Evolutionary conservation across 2,797 vertebrate genomes (phyloP).

Genomic region (Psittacula echo): DNA sequence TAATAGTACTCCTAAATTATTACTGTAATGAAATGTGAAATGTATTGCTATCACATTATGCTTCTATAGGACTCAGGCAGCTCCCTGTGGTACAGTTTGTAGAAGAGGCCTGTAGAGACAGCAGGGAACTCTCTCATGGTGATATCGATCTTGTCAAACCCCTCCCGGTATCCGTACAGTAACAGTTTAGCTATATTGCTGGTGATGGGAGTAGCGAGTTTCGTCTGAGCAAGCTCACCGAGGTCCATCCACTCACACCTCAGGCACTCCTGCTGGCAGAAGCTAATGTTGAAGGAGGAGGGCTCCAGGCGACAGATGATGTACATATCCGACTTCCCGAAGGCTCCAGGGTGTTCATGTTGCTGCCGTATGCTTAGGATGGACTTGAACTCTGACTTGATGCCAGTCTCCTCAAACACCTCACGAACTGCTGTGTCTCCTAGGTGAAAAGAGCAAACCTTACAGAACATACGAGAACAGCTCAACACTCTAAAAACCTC

Average conservation of each 20-base stretch:
- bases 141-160: conserved; percentile 89
- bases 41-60: not conserved
- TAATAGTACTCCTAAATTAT: conserved; percentile 11
- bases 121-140: conserved; percentile 85
- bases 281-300: conserved; percentile 83
- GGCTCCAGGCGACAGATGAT: conserved; percentile 91
- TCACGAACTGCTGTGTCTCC: conserved; percentile 91
- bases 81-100: conserved; percentile 90
- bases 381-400: conserved; percentile 89
- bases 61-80: conserved; percentile 78
- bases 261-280: conserved; percentile 91
- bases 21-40: conserved; percentile 54
- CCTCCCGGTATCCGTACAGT: conserved; percentile 83
- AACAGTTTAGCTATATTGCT: conserved; percentile 85
- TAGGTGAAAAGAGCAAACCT: conserved; percentile 61
- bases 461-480: not conserved
- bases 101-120: conserved; percentile 85
- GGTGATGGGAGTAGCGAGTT: conserved; percentile 86
- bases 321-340: conserved; percentile 94
- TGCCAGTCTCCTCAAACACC: conserved; percentile 94
- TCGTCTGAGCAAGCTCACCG: conserved; percentile 75
- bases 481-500: not conserved
- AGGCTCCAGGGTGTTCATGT: conserved; percentile 89
- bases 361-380: conserved; percentile 94
- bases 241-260: conserved; percentile 91